Base-by-base conservation (phyloP, 2,888 invertebrate species). In the Dorcus parallelipipedus region DNA sequence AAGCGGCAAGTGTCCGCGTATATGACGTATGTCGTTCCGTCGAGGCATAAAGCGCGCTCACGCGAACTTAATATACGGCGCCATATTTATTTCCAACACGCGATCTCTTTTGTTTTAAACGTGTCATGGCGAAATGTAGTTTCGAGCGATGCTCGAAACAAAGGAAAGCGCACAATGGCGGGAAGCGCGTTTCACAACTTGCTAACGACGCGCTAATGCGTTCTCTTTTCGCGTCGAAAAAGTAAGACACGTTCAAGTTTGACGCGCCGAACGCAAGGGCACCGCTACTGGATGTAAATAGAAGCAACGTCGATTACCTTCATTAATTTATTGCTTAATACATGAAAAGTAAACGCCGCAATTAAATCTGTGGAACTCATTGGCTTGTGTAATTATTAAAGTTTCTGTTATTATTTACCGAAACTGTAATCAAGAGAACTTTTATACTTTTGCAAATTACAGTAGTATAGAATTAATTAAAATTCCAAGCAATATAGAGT, bases 21-120 rank as follows among this genome's bases (percentile, higher is more conserved):
- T 72, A 71, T 74, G 75, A 74, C 75, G 74, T 73, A 75, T 72
- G 74, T 75, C 74, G 69, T 69, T 20, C 69, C 62, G 67, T 60
- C 61, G 67, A 67, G 67, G 70, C 70, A 72, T 75, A 76, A 77
- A 77, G 76, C 75, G 70, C 73, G 74, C 75, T 76, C 78, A 78
- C 78, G 78, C 78, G 71, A 78, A 73, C 76, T 73, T 76, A 77
- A 77, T 78, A 77, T 76, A 77, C 76, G 73, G 70, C 77, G 78
- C 78, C 78, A 77, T 78, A 78, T 77, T 78, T 78, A 76, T 75
- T 76, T 75, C 76, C 69, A 73, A 73, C 78, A 78, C 78, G 77
- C 77, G 77, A 77, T 76, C 74, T 72, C 76, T 76, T 77, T 76
- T 77, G 76, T 77, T 77, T 59, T 73, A 76, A 76, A 75, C 75